phyloP scores from a whole-genome alignment of 2,888 invertebrate genomes.

The Lutraria lutraria region DNA sequence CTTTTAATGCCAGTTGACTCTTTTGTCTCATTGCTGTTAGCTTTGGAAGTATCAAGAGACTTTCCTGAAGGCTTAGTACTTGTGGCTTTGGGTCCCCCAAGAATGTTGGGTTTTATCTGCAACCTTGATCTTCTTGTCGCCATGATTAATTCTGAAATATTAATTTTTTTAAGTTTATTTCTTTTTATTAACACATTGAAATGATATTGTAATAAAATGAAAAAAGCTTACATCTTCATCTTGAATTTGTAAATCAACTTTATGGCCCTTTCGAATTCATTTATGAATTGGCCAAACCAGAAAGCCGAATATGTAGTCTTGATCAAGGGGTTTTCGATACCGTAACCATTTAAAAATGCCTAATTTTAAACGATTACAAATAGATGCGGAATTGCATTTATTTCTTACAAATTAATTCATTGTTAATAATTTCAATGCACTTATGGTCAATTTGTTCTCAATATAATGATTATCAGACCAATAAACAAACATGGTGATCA shows the following conservation, averaged over 20 bases:
- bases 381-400: no score
- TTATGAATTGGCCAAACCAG: not conserved
- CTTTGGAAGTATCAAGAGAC: constrained; percentile 6
- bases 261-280: not conserved
- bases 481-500: no score
- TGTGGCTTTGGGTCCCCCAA: constrained; percentile 56
- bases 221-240: not conserved
- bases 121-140: constrained; percentile 75
- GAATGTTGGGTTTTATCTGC: constrained; percentile 77
- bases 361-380: no score
- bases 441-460: no score
- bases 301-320: no score
- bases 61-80: constrained; percentile 36
- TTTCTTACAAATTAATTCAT: no score
- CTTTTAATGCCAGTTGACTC: not conserved
- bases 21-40: not conserved
- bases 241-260: not conserved
- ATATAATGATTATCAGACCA: no score
- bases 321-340: no score
- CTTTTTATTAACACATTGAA: no score
- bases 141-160: constrained; percentile 56
- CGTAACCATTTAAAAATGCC: no score
- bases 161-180: not conserved
- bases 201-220: not conserved
- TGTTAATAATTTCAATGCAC: no score